phyloP scores from a whole-genome alignment of 2,797 vertebrate species.

The Myotis daubentonii region DNA sequence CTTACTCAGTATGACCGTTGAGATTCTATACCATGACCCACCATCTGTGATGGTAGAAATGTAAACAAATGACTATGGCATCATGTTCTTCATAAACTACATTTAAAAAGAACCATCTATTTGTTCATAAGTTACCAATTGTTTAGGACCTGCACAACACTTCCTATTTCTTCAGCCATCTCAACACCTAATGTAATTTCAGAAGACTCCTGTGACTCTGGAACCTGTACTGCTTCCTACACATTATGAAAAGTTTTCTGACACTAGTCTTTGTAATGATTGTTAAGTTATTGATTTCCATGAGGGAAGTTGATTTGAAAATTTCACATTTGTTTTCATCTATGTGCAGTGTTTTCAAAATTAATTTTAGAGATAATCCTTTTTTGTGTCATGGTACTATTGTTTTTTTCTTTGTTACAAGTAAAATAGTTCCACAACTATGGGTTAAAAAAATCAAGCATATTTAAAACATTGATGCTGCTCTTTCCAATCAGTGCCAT shows the following conservation, averaged over 20 bases:
- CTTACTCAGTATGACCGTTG: conserved; percentile 2
- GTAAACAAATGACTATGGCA: neutral
- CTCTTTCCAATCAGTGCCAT: neutral
- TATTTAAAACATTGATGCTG: neutral
- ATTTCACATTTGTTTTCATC: conserved; percentile 32
- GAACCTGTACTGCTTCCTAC: neutral
- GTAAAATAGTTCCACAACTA: neutral
- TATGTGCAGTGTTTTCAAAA: neutral
- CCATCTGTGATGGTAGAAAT: neutral
- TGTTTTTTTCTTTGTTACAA: neutral
- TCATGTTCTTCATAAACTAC: neutral
- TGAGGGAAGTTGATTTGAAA: neutral
- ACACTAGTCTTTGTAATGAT: neutral
- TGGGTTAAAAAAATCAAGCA: neutral
- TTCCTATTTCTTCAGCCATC: neutral
- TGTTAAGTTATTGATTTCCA: neutral
- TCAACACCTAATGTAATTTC: neutral
- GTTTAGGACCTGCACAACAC: neutral
- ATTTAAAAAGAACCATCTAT: neutral
- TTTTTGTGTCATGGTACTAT: neutral
- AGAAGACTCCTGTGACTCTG: conserved; percentile 40
- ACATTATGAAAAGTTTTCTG: neutral
- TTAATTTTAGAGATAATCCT: conserved; percentile 14
- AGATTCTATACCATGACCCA: conserved; percentile 31
- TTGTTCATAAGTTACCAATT: neutral